A percentile compares a stretch with the other conserved stretches of the same genome.
Conservation (phyloP, 2,113 vertebrate genomes). For the Polypterus bichir region DNA sequence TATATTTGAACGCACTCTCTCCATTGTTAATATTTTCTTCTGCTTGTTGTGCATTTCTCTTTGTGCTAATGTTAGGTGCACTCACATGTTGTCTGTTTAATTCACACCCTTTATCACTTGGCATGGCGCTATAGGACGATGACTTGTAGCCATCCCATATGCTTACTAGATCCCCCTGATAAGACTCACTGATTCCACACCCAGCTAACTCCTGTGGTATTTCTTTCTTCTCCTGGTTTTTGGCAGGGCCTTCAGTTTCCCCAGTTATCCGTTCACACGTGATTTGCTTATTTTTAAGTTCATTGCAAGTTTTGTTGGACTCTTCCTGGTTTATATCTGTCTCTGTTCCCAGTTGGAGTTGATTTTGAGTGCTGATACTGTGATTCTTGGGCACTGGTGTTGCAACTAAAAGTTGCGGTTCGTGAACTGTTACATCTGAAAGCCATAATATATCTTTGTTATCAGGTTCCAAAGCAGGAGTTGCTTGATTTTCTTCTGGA, state of each 20-base stretch:
- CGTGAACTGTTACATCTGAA: not conserved
- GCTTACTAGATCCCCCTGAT: not conserved
- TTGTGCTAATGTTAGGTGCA: constrained; percentile 2
- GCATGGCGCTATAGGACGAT: not conserved
- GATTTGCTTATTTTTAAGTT: not conserved
- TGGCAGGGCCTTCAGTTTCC: not conserved
- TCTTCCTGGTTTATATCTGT: not conserved
- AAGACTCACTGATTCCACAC: not conserved
- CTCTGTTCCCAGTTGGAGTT: not conserved
- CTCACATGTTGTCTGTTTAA: constrained; percentile 8
- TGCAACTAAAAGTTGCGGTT: not conserved
- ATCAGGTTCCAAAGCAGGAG: not conserved
- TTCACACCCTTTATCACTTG: constrained; percentile 3
- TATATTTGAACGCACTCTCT: constrained; percentile 54
- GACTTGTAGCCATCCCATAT: not conserved
- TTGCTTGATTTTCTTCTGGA: not conserved
- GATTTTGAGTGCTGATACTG: not conserved
- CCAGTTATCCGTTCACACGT: not conserved
- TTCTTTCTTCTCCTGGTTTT: not conserved
- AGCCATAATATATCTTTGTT: not conserved
- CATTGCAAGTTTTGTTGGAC: not conserved
- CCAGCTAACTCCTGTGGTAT: not conserved
- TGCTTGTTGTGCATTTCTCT: constrained; percentile 8
- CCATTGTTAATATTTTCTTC: not conserved
- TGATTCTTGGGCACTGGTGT: not conserved